Evolutionary conservation across 1,140 invertebrate genomes (phyloP).

Genomic region (Drosophila simulans): DNA sequence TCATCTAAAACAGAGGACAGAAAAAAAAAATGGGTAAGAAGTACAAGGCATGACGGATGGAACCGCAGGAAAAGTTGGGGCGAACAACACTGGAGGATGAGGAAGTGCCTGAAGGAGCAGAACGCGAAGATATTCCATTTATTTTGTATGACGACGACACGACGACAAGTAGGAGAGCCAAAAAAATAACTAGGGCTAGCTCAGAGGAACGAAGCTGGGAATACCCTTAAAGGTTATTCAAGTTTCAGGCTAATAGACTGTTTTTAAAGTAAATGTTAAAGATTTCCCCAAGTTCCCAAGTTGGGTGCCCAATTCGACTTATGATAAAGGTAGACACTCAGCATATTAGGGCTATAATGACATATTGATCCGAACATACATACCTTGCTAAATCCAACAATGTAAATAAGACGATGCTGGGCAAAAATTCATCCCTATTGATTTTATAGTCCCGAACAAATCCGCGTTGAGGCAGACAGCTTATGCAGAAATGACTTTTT

Average conservation of each 20-base stretch:
- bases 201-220: conserved; percentile 5
- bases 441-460: conserved; percentile 40
- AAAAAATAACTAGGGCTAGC: conserved; percentile 15
- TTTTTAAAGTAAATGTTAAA: too few relatives aligned
- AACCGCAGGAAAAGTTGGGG: conserved; percentile 37
- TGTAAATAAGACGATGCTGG: conserved; percentile 13
- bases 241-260: background rate
- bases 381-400: background rate
- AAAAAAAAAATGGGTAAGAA: conserved; percentile 14
- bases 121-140: conserved; percentile 66
- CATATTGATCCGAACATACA: background rate
- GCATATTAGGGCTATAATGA: too few relatives aligned
- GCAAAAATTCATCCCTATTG: conserved; percentile 33
- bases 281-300: too few relatives aligned
- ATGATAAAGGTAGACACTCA: too few relatives aligned
- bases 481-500: conserved; percentile 48
- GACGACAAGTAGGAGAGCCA: conserved; percentile 44
- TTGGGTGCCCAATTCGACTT: too few relatives aligned
- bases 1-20: conserved; percentile 18
- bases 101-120: conserved; percentile 37
- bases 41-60: conserved; percentile 47
- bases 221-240: conserved; percentile 12
- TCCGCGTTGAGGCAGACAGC: conserved; percentile 45
- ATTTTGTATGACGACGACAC: conserved; percentile 67
- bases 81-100: conserved; percentile 17